phyloP scores from a whole-genome alignment of 2,797 vertebrate genomes.

The Neosalanx taihuensis region DNA sequence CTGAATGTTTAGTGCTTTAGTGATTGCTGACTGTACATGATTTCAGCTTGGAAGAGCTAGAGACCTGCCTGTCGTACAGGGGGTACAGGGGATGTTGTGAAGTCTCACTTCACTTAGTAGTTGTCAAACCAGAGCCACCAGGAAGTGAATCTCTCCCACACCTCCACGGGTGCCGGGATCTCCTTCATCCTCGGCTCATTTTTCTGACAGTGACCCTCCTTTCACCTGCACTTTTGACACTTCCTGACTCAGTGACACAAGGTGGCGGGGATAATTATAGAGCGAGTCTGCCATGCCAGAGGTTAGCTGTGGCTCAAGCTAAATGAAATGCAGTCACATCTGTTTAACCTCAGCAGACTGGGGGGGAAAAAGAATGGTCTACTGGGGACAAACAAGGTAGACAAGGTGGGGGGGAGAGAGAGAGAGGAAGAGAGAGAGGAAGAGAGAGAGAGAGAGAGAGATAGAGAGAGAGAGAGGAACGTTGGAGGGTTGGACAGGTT shows the following conservation, averaged over 20 bases:
- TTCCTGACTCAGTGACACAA: slow-evolving; percentile 63
- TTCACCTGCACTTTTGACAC: slow-evolving; percentile 71
- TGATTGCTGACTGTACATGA: background rate
- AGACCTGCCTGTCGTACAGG: background rate
- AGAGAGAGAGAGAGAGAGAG: slow-evolving; percentile 42
- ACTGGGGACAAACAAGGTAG: slow-evolving; percentile 45
- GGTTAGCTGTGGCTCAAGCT: slow-evolving; percentile 65
- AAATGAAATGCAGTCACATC: slow-evolving; percentile 77
- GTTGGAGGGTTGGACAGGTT: slow-evolving; percentile 50
- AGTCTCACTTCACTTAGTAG: slow-evolving; percentile 35
- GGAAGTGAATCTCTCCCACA: slow-evolving; percentile 5
- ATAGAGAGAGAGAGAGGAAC: slow-evolving; percentile 26
- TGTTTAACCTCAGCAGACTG: slow-evolving; percentile 68
- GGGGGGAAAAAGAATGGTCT: slow-evolving; percentile 62
- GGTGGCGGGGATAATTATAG: slow-evolving; percentile 75
- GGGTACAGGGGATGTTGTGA: slow-evolving; percentile 12
- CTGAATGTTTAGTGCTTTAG: too few species aligned
- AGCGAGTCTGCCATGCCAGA: slow-evolving; percentile 69
- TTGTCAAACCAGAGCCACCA: too few species aligned
- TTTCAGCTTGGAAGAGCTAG: too few species aligned
- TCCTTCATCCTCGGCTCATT: slow-evolving; percentile 54
- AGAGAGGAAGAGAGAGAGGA: slow-evolving; percentile 46
- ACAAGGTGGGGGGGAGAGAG: slow-evolving; percentile 13
- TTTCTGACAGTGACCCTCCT: slow-evolving; percentile 66
- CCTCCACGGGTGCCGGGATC: slow-evolving; percentile 40